Evolutionary conservation across 2,888 invertebrate species (phyloP).

Genomic region (Xanthia togata): DNA sequence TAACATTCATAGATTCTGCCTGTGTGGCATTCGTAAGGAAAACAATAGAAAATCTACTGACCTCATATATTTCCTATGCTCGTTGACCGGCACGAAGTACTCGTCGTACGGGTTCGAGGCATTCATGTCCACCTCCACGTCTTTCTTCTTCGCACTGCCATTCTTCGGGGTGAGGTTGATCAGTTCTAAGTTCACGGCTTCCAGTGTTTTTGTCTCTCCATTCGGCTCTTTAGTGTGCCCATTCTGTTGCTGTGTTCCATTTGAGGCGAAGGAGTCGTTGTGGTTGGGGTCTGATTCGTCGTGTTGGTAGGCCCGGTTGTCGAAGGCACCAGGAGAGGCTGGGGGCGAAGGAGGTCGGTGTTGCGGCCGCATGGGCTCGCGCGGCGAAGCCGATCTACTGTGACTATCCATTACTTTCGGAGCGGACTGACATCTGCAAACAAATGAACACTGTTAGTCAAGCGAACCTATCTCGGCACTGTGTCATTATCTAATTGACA

Average conservation of each 20-base stretch:
- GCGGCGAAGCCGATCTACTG: constrained; percentile 89
- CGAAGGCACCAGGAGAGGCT: constrained; percentile 81
- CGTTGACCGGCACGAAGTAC: constrained; percentile 96
- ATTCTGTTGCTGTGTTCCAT: constrained; percentile 80
- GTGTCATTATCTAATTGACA: constrained; percentile 43
- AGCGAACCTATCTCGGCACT: constrained; percentile 19
- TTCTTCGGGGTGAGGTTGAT: constrained; percentile 93
- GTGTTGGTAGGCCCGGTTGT: constrained; percentile 87
- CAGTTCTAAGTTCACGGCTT: constrained; percentile 95
- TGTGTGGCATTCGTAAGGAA: neutral
- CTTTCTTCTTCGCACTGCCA: constrained; percentile 92
- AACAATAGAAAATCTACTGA: constrained; percentile 77
- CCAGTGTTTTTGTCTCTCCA: constrained; percentile 87
- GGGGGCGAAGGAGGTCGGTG: constrained; percentile 87
- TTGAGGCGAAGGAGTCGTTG: constrained; percentile 88
- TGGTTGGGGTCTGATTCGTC: constrained; percentile 86
- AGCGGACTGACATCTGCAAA: constrained; percentile 88
- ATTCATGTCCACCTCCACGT: constrained; percentile 91
- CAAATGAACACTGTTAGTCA: constrained; percentile 57
- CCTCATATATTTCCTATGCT: constrained; percentile 96
- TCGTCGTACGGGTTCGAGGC: constrained; percentile 94
- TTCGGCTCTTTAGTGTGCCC: constrained; percentile 85
- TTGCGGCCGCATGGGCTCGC: constrained; percentile 87
- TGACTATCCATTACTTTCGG: constrained; percentile 88
- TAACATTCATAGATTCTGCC: neutral